A percentile compares a stretch with the other conserved stretches of the same genome.
Evolutionary conservation across 2,113 vertebrate genomes (phyloP).

Genomic region (Vimba vimba): DNA sequence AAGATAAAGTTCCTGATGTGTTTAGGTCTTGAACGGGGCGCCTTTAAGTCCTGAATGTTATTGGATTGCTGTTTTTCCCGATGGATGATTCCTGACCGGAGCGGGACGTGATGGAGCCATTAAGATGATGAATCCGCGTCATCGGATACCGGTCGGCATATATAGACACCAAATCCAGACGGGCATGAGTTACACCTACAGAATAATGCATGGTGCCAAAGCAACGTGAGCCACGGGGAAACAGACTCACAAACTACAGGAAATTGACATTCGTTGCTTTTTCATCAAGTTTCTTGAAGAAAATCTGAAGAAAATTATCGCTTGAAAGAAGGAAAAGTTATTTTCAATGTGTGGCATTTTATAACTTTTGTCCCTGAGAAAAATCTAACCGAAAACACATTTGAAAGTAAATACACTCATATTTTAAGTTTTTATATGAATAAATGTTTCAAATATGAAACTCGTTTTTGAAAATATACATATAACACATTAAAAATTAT

Average conservation of each 20-base stretch:
- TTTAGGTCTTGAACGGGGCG: slow-evolving; percentile 29
- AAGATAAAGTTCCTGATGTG: slow-evolving; percentile 42
- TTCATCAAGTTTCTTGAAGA: background rate
- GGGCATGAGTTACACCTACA: slow-evolving; percentile 47
- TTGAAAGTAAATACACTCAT: background rate
- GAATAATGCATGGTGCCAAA: slow-evolving; percentile 63
- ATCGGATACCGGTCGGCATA: slow-evolving; percentile 59
- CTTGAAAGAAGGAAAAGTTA: background rate
- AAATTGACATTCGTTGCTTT: background rate
- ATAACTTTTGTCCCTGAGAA: background rate
- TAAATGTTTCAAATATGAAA: too few species aligned
- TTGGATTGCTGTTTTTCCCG: slow-evolving; percentile 36
- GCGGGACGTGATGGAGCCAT: slow-evolving; percentile 50
- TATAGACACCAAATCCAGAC: slow-evolving; percentile 49
- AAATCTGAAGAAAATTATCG: background rate
- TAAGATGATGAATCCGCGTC: slow-evolving; percentile 59
- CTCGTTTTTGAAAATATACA: too few species aligned
- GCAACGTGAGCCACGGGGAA: background rate
- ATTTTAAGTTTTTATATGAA: too few species aligned
- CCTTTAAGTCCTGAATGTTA: slow-evolving; percentile 2
- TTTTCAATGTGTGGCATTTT: background rate
- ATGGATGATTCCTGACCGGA: background rate
- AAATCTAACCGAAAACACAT: background rate
- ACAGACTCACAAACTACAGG: background rate
- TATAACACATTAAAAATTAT: too few species aligned